Conservation (phyloP, 2,113 vertebrate species). For the Saccopteryx bilineata region DNA sequence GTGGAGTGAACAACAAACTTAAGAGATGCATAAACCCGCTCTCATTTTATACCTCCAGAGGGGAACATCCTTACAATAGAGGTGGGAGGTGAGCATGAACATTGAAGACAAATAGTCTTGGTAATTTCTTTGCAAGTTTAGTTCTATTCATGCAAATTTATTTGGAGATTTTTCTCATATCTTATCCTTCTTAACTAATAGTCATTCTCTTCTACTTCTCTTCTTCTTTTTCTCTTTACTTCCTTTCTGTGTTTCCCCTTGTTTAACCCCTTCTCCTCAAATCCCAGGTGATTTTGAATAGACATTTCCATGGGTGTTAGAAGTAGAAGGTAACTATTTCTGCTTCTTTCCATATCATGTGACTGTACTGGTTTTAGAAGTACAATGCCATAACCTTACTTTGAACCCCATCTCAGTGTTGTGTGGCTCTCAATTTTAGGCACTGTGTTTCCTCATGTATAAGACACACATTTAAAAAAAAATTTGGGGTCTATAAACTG, state of each 20-base stretch:
- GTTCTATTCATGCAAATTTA: neutral
- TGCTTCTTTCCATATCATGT: neutral
- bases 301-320: neutral
- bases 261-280: neutral
- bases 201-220: neutral
- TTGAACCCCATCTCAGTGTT: neutral
- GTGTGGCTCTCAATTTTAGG: neutral
- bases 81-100: neutral
- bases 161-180: constrained; percentile 43
- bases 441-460: no score
- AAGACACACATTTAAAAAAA: no score
- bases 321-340: neutral
- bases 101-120: neutral
- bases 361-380: neutral
- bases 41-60: neutral
- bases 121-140: neutral
- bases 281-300: constrained; percentile 2
- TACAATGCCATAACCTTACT: neutral
- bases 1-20: neutral
- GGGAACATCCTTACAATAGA: neutral
- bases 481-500: no score
- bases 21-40: neutral
- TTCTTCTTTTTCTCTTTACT: neutral
- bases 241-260: neutral
- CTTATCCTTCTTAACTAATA: neutral